phyloP scores from a whole-genome alignment of 2,888 invertebrate genomes.

The Catocala nupta region DNA sequence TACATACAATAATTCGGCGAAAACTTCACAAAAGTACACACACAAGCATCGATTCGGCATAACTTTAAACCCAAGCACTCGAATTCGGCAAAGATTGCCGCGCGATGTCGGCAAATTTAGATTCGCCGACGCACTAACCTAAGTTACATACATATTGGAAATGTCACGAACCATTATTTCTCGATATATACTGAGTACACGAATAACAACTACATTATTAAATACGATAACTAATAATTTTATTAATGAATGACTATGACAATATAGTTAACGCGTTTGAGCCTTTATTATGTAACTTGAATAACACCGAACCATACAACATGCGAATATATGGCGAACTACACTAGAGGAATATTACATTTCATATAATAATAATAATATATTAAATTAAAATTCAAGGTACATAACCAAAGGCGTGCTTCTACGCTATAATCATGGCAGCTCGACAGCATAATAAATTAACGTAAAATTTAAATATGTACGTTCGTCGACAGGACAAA shows the following conservation, averaged over 20 bases:
- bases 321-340: conserved; percentile 47
- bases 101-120: conserved; percentile 37
- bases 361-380: conserved; percentile 27
- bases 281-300: conserved; percentile 76
- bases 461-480: conserved; percentile 47
- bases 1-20: conserved; percentile 25
- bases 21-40: conserved; percentile 25
- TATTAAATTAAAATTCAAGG: conserved; percentile 59
- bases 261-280: conserved; percentile 61
- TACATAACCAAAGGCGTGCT: conserved; percentile 70
- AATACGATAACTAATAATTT: conserved; percentile 57
- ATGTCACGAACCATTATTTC: conserved; percentile 84
- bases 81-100: conserved; percentile 21
- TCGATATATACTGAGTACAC: conserved; percentile 78
- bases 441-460: conserved; percentile 73
- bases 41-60: conserved; percentile 42
- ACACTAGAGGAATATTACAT: conserved; percentile 41
- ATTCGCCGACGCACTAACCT: conserved; percentile 51
- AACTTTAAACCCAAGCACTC: conserved; percentile 19
- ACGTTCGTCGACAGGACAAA: conserved; percentile 39
- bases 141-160: conserved; percentile 77
- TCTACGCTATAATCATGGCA: conserved; percentile 74
- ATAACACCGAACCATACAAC: conserved; percentile 40
- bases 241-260: conserved; percentile 72
- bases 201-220: conserved; percentile 64